Conservation (phyloP, 2,888 invertebrate genomes). For the Oscheius sp. region DNA sequence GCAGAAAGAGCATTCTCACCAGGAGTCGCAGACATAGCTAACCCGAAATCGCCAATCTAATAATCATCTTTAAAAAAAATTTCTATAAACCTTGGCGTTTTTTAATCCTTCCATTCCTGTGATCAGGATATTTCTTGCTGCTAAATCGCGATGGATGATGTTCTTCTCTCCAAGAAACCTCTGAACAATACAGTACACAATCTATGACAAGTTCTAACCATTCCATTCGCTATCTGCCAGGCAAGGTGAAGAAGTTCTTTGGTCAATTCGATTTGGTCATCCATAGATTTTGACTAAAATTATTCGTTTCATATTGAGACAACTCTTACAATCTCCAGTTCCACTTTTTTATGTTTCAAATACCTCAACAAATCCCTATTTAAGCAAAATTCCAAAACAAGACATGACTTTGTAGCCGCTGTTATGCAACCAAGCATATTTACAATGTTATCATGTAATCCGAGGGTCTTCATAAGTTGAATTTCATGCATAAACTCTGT, state of each 20-base stretch:
- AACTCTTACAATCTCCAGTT: conserved; percentile 52
- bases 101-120: conserved; percentile 49
- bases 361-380: conserved; percentile 58
- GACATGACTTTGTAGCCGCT: conserved; percentile 40
- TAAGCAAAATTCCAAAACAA: conserved; percentile 64
- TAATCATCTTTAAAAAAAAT: background rate
- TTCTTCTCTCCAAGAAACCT: conserved; percentile 40
- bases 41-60: conserved; percentile 65
- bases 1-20: conserved; percentile 31
- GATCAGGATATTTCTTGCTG: conserved; percentile 64
- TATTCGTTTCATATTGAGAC: background rate
- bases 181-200: conserved; percentile 6
- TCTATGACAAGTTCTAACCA: conserved; percentile 40
- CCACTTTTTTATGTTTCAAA: conserved; percentile 49
- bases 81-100: conserved; percentile 56
- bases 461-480: conserved; percentile 64
- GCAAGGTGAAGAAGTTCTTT: conserved; percentile 65
- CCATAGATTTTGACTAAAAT: conserved; percentile 57
- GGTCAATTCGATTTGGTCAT: conserved; percentile 61
- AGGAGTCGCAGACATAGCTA: conserved; percentile 50
- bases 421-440: conserved; percentile 68
- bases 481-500: conserved; percentile 62
- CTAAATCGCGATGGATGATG: conserved; percentile 64
- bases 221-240: conserved; percentile 68
- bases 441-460: conserved; percentile 63